Percentiles rank a stretch among this genome's conserved stretches.
These are phyloP conservation scores for Daktulosphaira vitifoliae DNA, from an alignment of 1,140 invertebrate species.

Conservation along the genomic window DNA sequence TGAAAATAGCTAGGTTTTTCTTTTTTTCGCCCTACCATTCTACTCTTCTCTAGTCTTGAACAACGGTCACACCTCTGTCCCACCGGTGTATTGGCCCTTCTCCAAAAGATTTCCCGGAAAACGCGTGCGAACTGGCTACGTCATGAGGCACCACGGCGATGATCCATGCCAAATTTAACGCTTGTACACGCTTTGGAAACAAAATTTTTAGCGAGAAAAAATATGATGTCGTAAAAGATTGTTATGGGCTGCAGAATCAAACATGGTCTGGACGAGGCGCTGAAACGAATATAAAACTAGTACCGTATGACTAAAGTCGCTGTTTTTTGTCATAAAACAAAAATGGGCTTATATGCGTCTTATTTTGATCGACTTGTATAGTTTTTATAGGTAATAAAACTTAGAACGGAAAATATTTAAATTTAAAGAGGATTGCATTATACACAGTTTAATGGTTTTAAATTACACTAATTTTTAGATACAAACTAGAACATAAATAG, in stretches of 20 bases:
- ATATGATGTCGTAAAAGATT: not conserved
- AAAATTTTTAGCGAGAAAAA: slow-evolving; percentile 1
- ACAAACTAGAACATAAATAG: too few relatives aligned
- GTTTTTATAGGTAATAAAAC: too few relatives aligned
- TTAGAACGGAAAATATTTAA: too few relatives aligned
- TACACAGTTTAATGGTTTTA: too few relatives aligned
- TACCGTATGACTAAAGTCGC: too few relatives aligned
- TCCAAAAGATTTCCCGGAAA: not conserved
- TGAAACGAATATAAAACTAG: too few relatives aligned
- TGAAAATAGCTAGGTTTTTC: slow-evolving; percentile 16
- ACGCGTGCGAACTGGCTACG: slow-evolving; percentile 20
- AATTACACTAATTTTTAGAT: too few relatives aligned
- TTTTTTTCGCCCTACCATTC: not conserved
- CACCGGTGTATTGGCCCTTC: not conserved
- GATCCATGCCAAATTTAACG: slow-evolving; percentile 32
- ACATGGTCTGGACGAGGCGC: not conserved
- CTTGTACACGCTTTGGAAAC: slow-evolving; percentile 11
- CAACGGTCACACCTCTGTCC: not conserved
- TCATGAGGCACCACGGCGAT: slow-evolving; percentile 4
- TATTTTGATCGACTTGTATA: too few relatives aligned
- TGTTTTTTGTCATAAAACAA: too few relatives aligned
- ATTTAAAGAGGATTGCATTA: too few relatives aligned
- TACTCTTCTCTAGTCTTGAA: too few relatives aligned
- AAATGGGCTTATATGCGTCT: too few relatives aligned
- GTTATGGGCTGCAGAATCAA: not conserved